A percentile compares a stretch with the other conserved stretches of the same genome.
These are phyloP conservation scores for Lepus oiostolus DNA, from an alignment of 2,797 vertebrate species.

Conservation along the genomic window DNA sequence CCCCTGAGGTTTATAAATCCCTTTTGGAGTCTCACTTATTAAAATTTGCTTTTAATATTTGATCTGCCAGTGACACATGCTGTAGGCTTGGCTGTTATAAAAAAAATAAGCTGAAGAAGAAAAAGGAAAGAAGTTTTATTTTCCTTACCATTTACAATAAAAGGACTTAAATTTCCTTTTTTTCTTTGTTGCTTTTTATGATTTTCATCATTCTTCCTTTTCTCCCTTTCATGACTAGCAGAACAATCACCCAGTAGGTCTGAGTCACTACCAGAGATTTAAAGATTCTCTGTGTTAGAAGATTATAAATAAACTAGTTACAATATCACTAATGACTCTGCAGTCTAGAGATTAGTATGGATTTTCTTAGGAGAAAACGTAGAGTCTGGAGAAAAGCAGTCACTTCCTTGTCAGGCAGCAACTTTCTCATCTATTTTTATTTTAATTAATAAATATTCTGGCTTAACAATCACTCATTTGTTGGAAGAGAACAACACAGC, in stretches of 20 bases:
- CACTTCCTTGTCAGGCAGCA: neutral
- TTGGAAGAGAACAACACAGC: neutral
- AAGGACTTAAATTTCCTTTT: slow-evolving; percentile 36
- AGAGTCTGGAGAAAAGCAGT: neutral
- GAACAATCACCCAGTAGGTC: slow-evolving; percentile 38
- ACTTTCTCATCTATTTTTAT: neutral
- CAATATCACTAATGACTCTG: slow-evolving; percentile 40
- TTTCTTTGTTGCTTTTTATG: slow-evolving; percentile 43
- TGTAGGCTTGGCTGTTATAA: slow-evolving; percentile 78
- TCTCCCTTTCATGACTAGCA: slow-evolving; percentile 24
- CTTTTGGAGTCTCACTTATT: slow-evolving; percentile 86
- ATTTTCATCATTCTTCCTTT: slow-evolving; percentile 56
- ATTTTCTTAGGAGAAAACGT: slow-evolving; percentile 12
- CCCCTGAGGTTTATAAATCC: slow-evolving; percentile 87
- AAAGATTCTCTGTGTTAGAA: slow-evolving; percentile 20
- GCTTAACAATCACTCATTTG: neutral
- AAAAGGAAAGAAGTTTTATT: slow-evolving; percentile 63
- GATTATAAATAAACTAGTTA: slow-evolving; percentile 49
- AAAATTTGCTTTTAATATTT: slow-evolving; percentile 89
- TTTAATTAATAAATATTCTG: slow-evolving; percentile 54
- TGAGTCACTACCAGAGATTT: neutral
- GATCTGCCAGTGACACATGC: slow-evolving; percentile 85
- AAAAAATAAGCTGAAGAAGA: slow-evolving; percentile 40
- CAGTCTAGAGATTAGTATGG: slow-evolving; percentile 2
- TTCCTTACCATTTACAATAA: slow-evolving; percentile 69